Conservation (phyloP, 2,888 invertebrate genomes). For the Geotrupes spiniger region DNA sequence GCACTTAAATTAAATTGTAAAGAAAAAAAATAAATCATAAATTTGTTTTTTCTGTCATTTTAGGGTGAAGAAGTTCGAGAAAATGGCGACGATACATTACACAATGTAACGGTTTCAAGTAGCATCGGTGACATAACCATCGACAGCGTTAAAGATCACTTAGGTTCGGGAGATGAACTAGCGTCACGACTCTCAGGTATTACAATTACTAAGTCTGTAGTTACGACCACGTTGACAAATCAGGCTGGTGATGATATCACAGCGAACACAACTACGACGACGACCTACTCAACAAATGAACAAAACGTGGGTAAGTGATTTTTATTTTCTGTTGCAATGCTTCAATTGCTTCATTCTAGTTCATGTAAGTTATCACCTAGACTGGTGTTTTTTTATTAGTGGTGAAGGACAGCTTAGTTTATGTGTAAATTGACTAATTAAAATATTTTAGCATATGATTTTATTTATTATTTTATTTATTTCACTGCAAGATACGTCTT, state of each 20-base stretch:
- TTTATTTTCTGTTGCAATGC: constrained; percentile 16
- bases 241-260: constrained; percentile 45
- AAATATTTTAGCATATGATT: no score
- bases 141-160: constrained; percentile 90
- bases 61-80: constrained; percentile 43
- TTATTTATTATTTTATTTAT: no score
- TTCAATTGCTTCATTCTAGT: no score
- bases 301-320: constrained; percentile 58
- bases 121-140: constrained; percentile 87
- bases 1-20: no score
- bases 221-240: constrained; percentile 56
- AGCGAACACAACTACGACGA: constrained; percentile 49
- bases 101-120: constrained; percentile 55
- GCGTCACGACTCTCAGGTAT: constrained; percentile 43
- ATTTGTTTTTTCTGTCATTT: constrained; percentile 31
- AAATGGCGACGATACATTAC: constrained; percentile 55
- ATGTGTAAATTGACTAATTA: no score
- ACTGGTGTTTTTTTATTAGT: no score
- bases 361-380: no score
- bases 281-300: constrained; percentile 36
- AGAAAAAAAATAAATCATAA: no score
- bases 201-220: constrained; percentile 62
- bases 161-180: constrained; percentile 51
- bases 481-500: no score
- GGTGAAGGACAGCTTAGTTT: no score